Percentiles rank a stretch among this genome's conserved stretches.
Evolutionary conservation across 2,113 vertebrate genomes (phyloP).

Genomic region (Sylvia atricapilla): DNA sequence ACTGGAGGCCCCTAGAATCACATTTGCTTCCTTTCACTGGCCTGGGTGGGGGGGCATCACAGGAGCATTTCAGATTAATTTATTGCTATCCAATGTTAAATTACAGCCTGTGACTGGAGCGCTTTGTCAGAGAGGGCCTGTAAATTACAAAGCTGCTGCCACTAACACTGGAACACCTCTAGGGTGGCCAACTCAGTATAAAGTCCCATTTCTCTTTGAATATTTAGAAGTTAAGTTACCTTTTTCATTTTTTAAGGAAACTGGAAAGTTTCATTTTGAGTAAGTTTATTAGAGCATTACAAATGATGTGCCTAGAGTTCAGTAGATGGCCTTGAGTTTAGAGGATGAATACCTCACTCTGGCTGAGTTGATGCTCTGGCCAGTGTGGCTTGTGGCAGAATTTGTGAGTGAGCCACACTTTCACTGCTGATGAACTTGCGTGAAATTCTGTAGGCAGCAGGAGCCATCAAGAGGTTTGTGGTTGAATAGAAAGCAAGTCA

Average conservation of each 20-base stretch:
- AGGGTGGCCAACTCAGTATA: accelerated
- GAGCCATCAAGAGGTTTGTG: neutral
- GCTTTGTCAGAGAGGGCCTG: neutral
- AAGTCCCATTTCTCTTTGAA: neutral
- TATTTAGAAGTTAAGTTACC: neutral
- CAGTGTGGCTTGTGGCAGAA: neutral
- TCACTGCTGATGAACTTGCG: neutral
- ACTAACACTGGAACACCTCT: neutral
- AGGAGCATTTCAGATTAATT: neutral
- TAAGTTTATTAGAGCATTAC: neutral
- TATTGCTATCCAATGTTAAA: neutral
- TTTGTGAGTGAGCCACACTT: neutral
- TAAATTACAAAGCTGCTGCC: neutral
- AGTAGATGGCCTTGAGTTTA: neutral
- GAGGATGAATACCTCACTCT: neutral
- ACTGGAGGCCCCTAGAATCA: neutral
- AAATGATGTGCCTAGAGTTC: neutral
- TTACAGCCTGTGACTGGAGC: neutral
- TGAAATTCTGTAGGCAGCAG: neutral
- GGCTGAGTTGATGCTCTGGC: neutral
- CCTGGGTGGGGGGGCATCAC: neutral
- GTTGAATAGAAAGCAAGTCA: neutral
- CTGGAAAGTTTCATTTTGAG: neutral
- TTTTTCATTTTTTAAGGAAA: neutral
- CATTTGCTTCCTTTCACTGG: neutral